A percentile compares a stretch with the other conserved stretches of the same genome.
Evolutionary conservation across 2,888 invertebrate genomes (phyloP).

Genomic region (Argyra leucocephala): DNA sequence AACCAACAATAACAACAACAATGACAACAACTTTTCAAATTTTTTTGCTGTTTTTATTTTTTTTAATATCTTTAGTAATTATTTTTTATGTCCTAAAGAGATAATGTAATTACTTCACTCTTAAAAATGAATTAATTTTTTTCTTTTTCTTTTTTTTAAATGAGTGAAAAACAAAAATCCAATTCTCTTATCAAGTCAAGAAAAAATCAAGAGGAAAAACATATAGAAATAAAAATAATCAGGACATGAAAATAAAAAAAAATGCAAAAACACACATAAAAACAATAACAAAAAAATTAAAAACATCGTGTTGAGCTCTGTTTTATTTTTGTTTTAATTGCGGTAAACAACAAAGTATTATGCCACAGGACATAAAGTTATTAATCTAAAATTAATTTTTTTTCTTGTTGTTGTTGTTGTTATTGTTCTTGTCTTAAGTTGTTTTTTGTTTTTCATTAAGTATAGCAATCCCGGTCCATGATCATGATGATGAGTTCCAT

Average conservation of each 20-base stretch:
- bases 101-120: neutral
- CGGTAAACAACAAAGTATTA: neutral
- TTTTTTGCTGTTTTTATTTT: too few relatives aligned
- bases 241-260: too few relatives aligned
- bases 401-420: too few relatives aligned
- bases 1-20: too few relatives aligned
- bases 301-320: neutral
- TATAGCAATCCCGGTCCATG: neutral
- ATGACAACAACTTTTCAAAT: too few relatives aligned
- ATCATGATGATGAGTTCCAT: neutral
- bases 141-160: too few relatives aligned
- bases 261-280: neutral
- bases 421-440: too few relatives aligned
- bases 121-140: neutral
- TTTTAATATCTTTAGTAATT: neutral
- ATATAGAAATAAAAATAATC: neutral
- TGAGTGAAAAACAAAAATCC: neutral
- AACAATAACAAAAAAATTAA: too few relatives aligned
- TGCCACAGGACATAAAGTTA: conserved; percentile 6
- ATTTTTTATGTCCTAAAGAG: neutral
- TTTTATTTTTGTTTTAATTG: neutral
- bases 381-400: conserved; percentile 5
- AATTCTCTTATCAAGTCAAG: neutral
- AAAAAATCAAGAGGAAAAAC: neutral
- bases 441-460: too few relatives aligned